phyloP scores from a whole-genome alignment of 2,888 invertebrate species.

The Pollenia amentaria region DNA sequence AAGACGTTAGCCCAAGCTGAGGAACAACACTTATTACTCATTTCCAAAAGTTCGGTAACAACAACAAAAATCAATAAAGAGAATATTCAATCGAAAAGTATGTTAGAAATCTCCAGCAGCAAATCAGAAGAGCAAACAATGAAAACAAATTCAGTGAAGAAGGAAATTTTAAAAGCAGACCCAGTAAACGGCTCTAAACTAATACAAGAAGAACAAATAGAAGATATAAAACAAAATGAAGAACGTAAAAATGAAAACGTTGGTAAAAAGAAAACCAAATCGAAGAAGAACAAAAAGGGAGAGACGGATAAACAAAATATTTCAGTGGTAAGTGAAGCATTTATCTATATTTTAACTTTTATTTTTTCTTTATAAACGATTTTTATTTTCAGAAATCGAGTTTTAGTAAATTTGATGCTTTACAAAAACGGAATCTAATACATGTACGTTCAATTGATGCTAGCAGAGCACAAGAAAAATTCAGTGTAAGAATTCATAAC shows the following conservation, averaged over 20 bases:
- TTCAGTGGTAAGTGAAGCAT: constrained; percentile 86
- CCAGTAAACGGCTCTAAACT: constrained; percentile 1
- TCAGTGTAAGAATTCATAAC: constrained; percentile 86
- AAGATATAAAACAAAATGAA: constrained; percentile 27
- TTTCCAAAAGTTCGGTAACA: constrained; percentile 50
- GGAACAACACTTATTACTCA: constrained; percentile 75
- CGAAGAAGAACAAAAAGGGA: constrained; percentile 87
- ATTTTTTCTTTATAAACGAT: not conserved
- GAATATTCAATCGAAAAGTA: not conserved
- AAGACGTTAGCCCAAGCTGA: constrained; percentile 70
- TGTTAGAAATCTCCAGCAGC: not conserved
- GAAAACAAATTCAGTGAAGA: constrained; percentile 13
- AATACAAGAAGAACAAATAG: not conserved
- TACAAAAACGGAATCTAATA: constrained; percentile 88
- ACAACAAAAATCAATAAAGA: constrained; percentile 52
- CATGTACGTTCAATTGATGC: constrained; percentile 89
- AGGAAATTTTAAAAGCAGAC: constrained; percentile 37
- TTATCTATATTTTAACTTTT: not conserved
- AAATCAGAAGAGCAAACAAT: constrained; percentile 37
- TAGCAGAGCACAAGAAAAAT: constrained; percentile 88
- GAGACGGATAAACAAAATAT: constrained; percentile 88
- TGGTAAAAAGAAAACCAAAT: constrained; percentile 65
- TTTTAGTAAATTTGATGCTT: constrained; percentile 90
- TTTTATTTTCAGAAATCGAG: constrained; percentile 87
- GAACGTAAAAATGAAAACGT: not conserved